A percentile compares a stretch with the other conserved stretches of the same genome.
These are phyloP conservation scores for Nomada fucata DNA, from an alignment of 2,888 invertebrate genomes.

Conservation along the genomic window DNA sequence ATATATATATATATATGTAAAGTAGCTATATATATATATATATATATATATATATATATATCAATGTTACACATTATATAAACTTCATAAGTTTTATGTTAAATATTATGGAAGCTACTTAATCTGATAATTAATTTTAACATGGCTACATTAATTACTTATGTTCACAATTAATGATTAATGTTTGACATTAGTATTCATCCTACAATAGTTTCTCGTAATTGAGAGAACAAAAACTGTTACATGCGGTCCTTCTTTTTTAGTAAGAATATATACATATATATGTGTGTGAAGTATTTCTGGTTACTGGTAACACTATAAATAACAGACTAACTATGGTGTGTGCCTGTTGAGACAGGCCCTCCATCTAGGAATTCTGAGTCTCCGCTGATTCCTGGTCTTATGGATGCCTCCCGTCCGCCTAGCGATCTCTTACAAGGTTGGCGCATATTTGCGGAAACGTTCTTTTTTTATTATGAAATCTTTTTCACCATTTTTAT, in stretches of 20 bases:
- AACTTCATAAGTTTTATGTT: slow-evolving; percentile 12
- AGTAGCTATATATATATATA: slow-evolving; percentile 20
- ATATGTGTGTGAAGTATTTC: slow-evolving; percentile 47
- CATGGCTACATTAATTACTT: slow-evolving; percentile 19
- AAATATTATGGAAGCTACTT: slow-evolving; percentile 18
- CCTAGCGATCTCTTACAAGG: slow-evolving; percentile 86
- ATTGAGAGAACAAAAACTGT: slow-evolving; percentile 12
- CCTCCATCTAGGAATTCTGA: slow-evolving; percentile 88
- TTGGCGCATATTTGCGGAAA: slow-evolving; percentile 78
- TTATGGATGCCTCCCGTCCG: slow-evolving; percentile 86
- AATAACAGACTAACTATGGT: slow-evolving; percentile 76
- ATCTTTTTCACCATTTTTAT: slow-evolving; percentile 47
- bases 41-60: slow-evolving; percentile 21
- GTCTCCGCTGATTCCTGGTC: slow-evolving; percentile 89
- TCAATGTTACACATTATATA: slow-evolving; percentile 14
- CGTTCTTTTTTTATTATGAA: slow-evolving; percentile 51
- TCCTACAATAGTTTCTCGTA: slow-evolving; percentile 8
- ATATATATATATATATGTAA: too few relatives aligned
- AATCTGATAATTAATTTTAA: slow-evolving; percentile 28
- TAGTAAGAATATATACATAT: slow-evolving; percentile 26
- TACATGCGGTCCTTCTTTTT: neutral
- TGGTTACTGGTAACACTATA: slow-evolving; percentile 61
- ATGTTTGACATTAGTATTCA: slow-evolving; percentile 23
- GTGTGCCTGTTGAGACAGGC: slow-evolving; percentile 84
- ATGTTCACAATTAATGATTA: neutral